Evolutionary conservation across 2,888 invertebrate genomes (phyloP), one percentile per base, ranked within the genome.

Genomic region (Harpalus rubripes): DNA sequence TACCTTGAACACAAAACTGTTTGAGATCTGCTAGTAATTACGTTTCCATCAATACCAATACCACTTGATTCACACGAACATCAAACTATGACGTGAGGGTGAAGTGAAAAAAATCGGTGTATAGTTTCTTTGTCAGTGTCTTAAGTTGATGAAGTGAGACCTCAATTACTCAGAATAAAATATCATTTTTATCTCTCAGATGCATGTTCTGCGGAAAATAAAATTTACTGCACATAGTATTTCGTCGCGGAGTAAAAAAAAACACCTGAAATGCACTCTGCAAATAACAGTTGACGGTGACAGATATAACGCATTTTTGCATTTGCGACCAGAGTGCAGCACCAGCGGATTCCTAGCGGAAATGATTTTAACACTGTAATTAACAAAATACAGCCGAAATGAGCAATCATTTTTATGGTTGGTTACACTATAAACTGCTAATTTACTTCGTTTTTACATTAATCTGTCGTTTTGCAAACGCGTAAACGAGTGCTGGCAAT

Each of bases 241-340:
- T 63, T 81, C 58, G 61, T 41, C 81, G 12, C 12, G 22, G 16
- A 22, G 26, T 10, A n/a, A 58, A 81, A 65, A 82, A 56, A 58
- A 26, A 5, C 61, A 59, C 15, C 61, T 74, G 61, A 83, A 78
- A 76, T 83, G 83, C 61, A 83, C 83, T 83, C 83, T 61, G 74
- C 82, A 74, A 83, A 44, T 83, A 76, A 83, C 83, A 83, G 83
- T 83, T 83, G 83, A 83, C 83, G 76, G 16, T 83, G 83, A 83
- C 83, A 83, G 83, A 83, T 83, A 68, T 22, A 59, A 59, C 41
- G 76, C 83, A 83, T 76, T 83, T 83, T 83, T 83, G 74, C 76
- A 72, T 83, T 83, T 83, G 41, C 72, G 18, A 18, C 10, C 18
- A 74, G 18, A 74, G 72, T 12, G 44, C 72, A 68, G 18, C 10